Evolutionary conservation across 2,888 invertebrate species (phyloP), one percentile per base, ranked within the genome.

Genomic region (Agrochola macilenta): DNA sequence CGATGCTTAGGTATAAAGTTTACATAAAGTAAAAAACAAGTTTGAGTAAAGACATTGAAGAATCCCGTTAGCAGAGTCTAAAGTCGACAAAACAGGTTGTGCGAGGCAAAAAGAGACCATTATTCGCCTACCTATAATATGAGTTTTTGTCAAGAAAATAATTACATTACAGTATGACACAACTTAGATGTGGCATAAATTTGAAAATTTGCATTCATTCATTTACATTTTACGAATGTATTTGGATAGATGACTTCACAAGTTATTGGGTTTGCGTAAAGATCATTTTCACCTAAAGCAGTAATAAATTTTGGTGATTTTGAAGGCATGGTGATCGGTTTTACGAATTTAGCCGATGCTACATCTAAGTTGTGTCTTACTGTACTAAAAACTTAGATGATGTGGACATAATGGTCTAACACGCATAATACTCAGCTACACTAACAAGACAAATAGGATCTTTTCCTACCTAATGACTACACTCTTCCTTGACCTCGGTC

Each of bases 61-160:
- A 39, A 20, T n/a, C 46, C 46, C 66, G 58, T 61, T 78, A 74
- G 60, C 14, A 0, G 3, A 81, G 81, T 81, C 61, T 63, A 63
- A 79, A 81, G 79, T 79, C 76, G 66, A 79, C 8, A n/a, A 52
- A 81, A 75, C 79, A n/a, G 30, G 79, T 81, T 63, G n/a, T 30
- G n/a, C 26, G 57, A 49, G 61, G 49, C 8, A 74, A 65, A 66
- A 70, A 65, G 57, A 14, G 9, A 11, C 58, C 7, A 46, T 65
- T 43, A 65, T 7, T n/a, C 35, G 14, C 46, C 46, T 46, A 68
- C 7, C 3, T 8, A 12, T 43, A 54, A 1, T 61, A 52, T 54
- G 46, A 12, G 11, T 70, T 49, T 63, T 63, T 30, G 12, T 39
- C 17, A 26, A 35, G 46, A 60, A 35, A 39, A 23, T 4, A 39